Base-by-base conservation (phyloP, 1,140 invertebrate genomes). In the Linepithema humile region DNA sequence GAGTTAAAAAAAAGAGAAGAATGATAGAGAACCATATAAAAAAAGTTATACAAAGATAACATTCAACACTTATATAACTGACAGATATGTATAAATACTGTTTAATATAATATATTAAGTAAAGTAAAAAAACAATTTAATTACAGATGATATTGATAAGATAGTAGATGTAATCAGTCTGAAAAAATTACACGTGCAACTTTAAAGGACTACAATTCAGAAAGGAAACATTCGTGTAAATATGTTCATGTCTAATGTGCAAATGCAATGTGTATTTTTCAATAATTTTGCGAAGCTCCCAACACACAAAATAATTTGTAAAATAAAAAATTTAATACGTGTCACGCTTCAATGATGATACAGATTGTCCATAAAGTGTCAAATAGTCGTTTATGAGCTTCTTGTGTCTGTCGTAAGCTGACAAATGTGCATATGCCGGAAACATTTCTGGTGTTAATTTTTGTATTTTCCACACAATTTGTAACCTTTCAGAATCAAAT, bases 341-440 rank as follows among this genome's bases (percentile, higher is more conserved):
- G 82, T 94, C 92, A 40, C 93, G 91, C 87, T 91, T 89, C 35
- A 93, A 83, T 10, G 90, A 89, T 45, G 88, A 88, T 26, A 91
- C 57, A 9, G 90, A 91, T 17, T 89, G 88, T 35, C 90, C 90
- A 60, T 91, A 85, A 1, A 93, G 23, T 12, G 89, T 77, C 29
- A 94, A 88, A 83, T 94, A 94, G 77, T 93, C 92, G 45, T 94
- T 94, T 26, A 94, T 91, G 0, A 94, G 85, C 83, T 93, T 94
- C 78, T 94, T 94, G 55, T 94, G 93, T 20, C 92, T 91, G 35
- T 94, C 93, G 69, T 93, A 94, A 6, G 90, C 92, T 17, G 93
- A 93, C n/a, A 93, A 85, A 72, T 94, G 90, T 2, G 83, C 87
- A 20, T 93, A 93, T 12, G 92, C 92, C 17, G 92, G 87, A 88